These are phyloP conservation scores for Sinentomon sp. DNA, from an alignment of 2,888 invertebrate species.

Conservation along the genomic window DNA sequence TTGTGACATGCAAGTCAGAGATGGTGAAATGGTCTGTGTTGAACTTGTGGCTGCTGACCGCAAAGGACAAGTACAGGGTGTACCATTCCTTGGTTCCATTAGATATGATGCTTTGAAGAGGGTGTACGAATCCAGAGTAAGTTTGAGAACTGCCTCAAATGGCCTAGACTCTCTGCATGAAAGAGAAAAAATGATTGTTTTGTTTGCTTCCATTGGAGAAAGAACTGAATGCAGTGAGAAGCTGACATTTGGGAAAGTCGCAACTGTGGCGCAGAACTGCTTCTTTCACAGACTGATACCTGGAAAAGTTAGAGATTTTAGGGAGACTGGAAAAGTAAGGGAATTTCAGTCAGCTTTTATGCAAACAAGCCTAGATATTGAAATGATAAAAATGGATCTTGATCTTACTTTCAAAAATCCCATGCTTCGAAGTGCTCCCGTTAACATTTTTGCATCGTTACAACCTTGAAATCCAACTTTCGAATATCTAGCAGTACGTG, in stretches of 20 bases:
- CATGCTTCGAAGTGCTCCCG: too few species aligned
- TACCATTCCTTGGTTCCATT: slow-evolving; percentile 89
- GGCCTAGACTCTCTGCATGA: background rate
- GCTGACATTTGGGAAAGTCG: background rate
- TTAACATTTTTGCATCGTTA: too few species aligned
- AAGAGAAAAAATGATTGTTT: slow-evolving; percentile 1
- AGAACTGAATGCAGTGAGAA: background rate
- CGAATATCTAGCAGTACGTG: too few species aligned
- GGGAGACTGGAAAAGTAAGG: too few species aligned
- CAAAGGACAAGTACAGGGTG: slow-evolving; percentile 57
- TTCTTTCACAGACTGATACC: background rate
- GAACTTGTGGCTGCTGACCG: slow-evolving; percentile 82
- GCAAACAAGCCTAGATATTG: too few species aligned
- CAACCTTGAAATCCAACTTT: too few species aligned
- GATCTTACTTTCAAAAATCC: too few species aligned
- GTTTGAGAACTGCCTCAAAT: slow-evolving; percentile 18
- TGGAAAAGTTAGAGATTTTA: background rate
- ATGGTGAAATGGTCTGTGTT: slow-evolving; percentile 97
- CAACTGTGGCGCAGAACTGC: background rate
- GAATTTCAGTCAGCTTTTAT: too few species aligned
- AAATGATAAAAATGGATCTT: too few species aligned
- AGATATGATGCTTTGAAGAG: slow-evolving; percentile 88
- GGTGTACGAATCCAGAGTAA: slow-evolving; percentile 81
- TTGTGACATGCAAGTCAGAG: slow-evolving; percentile 83
- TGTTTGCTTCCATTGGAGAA: slow-evolving; percentile 1